phyloP scores from a whole-genome alignment of 2,797 vertebrate genomes.

The Chelon labrosus region DNA sequence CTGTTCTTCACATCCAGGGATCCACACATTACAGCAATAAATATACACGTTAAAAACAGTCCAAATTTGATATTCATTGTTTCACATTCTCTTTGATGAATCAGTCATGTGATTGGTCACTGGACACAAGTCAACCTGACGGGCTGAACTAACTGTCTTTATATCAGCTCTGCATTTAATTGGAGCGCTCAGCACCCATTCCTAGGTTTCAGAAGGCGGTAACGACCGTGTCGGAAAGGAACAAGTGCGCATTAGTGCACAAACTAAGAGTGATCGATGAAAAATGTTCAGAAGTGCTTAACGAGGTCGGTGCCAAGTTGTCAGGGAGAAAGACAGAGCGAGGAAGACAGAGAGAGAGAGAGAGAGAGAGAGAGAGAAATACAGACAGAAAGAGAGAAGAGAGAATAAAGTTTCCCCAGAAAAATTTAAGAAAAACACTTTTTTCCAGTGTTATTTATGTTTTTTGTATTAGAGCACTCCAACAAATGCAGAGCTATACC shows the following conservation, averaged over 20 bases:
- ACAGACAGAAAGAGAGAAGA: not conserved
- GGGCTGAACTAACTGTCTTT: conserved; percentile 28
- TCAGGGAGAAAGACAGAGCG: conserved; percentile 27
- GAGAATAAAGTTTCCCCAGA: conserved; percentile 7
- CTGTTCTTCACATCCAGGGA: conserved; percentile 73
- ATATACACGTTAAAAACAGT: conserved; percentile 30
- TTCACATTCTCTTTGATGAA: conserved; percentile 50
- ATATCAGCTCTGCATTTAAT: conserved; percentile 61
- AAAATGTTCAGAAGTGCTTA: conserved; percentile 37
- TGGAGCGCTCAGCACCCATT: conserved; percentile 67
- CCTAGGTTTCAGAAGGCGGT: conserved; percentile 69
- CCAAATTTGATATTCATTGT: conserved; percentile 31
- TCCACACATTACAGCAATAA: conserved; percentile 36
- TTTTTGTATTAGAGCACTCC: conserved; percentile 32
- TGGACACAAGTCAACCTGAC: conserved; percentile 8
- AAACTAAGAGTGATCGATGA: conserved; percentile 17
- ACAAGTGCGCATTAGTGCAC: conserved; percentile 26
- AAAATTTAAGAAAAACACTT: conserved; percentile 26
- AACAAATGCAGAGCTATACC: conserved; percentile 61
- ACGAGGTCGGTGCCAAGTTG: conserved; percentile 69
- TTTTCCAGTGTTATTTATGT: conserved; percentile 8
- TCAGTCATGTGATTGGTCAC: conserved; percentile 21
- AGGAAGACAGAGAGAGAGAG: not conserved
- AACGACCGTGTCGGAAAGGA: not conserved
- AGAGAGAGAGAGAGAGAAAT: not conserved